phyloP scores from a whole-genome alignment of 2,113 vertebrate genomes.

The Mustela lutreola region DNA sequence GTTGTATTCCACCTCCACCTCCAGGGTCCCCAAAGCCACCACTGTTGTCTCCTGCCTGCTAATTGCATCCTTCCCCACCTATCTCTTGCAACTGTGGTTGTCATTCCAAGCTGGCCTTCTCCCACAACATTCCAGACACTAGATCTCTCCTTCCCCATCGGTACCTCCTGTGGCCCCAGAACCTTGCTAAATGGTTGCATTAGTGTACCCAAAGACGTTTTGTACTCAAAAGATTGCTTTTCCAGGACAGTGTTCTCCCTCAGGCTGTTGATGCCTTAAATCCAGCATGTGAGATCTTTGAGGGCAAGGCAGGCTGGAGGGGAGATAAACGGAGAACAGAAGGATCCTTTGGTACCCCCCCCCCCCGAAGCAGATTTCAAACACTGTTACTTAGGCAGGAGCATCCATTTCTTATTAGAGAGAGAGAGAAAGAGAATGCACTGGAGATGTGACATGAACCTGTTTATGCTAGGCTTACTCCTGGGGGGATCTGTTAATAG shows the following conservation, averaged over 20 bases:
- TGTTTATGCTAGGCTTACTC: neutral
- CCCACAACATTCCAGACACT: neutral
- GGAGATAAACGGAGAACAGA: neutral
- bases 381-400: neutral
- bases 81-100: no score
- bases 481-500: neutral
- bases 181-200: neutral
- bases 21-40: neutral
- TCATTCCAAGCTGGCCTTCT: neutral
- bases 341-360: neutral
- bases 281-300: neutral
- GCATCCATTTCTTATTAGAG: neutral
- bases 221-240: neutral
- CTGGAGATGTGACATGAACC: neutral
- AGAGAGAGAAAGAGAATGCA: neutral
- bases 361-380: neutral
- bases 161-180: neutral
- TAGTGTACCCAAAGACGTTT: neutral
- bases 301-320: neutral
- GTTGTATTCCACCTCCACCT: neutral
- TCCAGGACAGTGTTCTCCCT: neutral
- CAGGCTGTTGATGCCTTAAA: neutral
- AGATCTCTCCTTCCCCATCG: neutral
- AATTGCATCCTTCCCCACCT: neutral
- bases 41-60: neutral